Evolutionary conservation across 1,140 invertebrate species (phyloP), one percentile per base, ranked within the genome.

Genomic region (Hyposmocoma kahamanoa): DNA sequence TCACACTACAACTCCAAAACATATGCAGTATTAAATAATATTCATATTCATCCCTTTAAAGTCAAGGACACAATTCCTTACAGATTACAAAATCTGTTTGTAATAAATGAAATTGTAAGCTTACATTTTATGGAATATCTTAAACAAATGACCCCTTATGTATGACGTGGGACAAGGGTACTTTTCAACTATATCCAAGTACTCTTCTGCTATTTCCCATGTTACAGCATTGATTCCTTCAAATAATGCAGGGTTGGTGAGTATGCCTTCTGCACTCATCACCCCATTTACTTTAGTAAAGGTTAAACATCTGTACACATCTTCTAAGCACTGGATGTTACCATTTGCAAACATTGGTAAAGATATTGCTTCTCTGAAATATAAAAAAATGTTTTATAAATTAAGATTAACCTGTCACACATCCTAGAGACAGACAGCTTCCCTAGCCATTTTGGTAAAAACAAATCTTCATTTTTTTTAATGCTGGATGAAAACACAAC

Each of bases 281-380:
- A 97, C 93, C 17, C 95, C 97, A 74, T 96, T 89, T 9, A 93
- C 96, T 11, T 93, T 94, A 1, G 97, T 99, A 55, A 91, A 91
- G 53, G 92, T 82, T 20, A 99, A 78, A 75, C 98, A 99, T 42
- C 91, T 87, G 30, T 95, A 77, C 0, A 97, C 91, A 89, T 99
- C 98, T 70, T 92, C 89, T 46, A 96, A 77, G 65, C 93, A 95
- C 74, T 99, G 95, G 56, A 99, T 97, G 72, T 99, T 99, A 3
- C 98, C 98, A 89, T 99, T 99, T 3, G 97, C 97, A 73, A 99
- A 92, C 51, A 99, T 94, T 18, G 98, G 98, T 64, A 99, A 94
- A 48, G 90, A 92, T 5, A 99, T 91, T 47, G 90, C 90, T 56
- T 96, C 88, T 65, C 96, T 97, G 66, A 36, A 87, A 88, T 62